Evolutionary conservation across 2,888 invertebrate genomes (phyloP), one percentile per base, ranked within the genome.

Genomic region (Neoitamus cyanurus): DNA sequence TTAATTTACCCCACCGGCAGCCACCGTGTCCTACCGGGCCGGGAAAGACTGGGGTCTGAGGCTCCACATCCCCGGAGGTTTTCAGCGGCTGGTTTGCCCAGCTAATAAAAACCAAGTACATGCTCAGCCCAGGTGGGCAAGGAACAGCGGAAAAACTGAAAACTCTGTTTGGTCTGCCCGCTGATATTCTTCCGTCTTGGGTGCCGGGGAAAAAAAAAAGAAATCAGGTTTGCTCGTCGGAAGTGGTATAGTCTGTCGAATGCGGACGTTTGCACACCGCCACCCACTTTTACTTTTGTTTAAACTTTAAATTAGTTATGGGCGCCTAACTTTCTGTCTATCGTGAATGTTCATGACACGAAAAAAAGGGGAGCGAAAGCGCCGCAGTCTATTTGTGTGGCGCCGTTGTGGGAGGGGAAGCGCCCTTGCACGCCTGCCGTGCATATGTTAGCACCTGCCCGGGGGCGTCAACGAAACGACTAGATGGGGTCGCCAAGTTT

Each of bases 261-360:
- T 28, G 42, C 28, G 75, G 42, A 75, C 75, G 42, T 34, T 37
- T 75, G 37, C 28, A 3, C 28, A 75, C 13, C 75, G n/a, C 28
- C 28, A n/a, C 75, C 75, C 42, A 25, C n/a, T 75, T 37, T 75
- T 42, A 42, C 42, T 9, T 25, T 75, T 75, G 75, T 75, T 75
- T 75, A 75, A 75, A 75, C 75, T 75, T 75, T 75, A 75, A 75
- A 75, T 75, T 75, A 75, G 42, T 75, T 42, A 75, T 42, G 75
- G 75, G 46, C 75, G 75, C 42, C 75, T 75, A 42, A 25, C 42
- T 75, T 20, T 58, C 46, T 30, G 20, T 42, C 75, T 75, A 11
- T 28, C n/a, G 7, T 75, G 20, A n/a, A 31, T 31, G 31, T 3
- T 13, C 0, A 31, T 15, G 15, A 20, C 37, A 7, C 3, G 75